Conservation (phyloP, 2,113 vertebrate species). For the Platycercus adscitus region DNA sequence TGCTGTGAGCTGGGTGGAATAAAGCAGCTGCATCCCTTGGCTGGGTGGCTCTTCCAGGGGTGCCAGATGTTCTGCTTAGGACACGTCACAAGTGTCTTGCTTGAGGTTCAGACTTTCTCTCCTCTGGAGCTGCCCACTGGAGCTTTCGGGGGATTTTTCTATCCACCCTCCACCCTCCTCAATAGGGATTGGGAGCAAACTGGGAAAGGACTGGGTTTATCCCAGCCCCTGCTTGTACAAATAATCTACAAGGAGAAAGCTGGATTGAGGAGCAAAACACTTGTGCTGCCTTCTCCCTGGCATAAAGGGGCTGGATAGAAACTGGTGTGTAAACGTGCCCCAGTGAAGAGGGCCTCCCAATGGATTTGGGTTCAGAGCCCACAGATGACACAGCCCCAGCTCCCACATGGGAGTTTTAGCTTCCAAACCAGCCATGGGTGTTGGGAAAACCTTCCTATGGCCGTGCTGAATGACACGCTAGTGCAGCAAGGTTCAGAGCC, state of each 20-base stretch:
- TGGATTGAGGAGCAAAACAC: background rate
- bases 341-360: background rate
- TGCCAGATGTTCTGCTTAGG: slow-evolving; percentile 67
- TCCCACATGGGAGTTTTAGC: accelerated
- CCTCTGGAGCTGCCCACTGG: background rate
- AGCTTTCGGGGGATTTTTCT: background rate
- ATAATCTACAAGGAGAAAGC: background rate
- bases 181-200: background rate
- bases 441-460: accelerated
- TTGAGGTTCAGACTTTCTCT: background rate
- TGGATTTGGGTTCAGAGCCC: background rate
- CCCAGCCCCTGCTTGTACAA: background rate
- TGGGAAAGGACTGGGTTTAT: background rate
- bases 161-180: background rate
- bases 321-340: accelerated
- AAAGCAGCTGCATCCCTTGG: slow-evolving; percentile 58
- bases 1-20: background rate
- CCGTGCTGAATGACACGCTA: accelerated
- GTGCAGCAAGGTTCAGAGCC: background rate
- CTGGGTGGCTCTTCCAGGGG: slow-evolving; percentile 25
- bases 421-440: accelerated
- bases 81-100: slow-evolving; percentile 45
- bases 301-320: background rate
- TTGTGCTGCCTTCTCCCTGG: background rate
- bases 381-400: background rate